phyloP scores from a whole-genome alignment of 1,140 invertebrate genomes.

The Onthophagus taurus region DNA sequence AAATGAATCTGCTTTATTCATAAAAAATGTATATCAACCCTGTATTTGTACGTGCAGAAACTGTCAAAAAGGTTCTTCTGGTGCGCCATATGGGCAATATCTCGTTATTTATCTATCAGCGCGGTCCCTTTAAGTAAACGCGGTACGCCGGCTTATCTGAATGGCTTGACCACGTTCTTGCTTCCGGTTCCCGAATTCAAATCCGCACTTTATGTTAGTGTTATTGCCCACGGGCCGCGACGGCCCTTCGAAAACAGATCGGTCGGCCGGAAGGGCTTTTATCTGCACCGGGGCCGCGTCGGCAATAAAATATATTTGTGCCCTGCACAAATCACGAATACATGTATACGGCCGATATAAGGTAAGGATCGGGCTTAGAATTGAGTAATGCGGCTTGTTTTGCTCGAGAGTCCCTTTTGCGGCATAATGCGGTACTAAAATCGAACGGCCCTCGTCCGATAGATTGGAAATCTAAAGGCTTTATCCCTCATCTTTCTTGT shows the following conservation, averaged over 20 bases:
- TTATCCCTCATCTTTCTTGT: too few species aligned
- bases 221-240: conserved; percentile 23
- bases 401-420: too few species aligned
- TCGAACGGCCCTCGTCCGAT: too few species aligned
- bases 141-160: conserved; percentile 26
- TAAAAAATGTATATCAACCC: too few species aligned
- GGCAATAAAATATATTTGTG: conserved; percentile 26
- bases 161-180: conserved; percentile 32
- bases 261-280: conserved; percentile 2
- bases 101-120: conserved; percentile 34
- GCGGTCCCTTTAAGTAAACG: conserved; percentile 25
- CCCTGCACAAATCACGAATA: too few species aligned
- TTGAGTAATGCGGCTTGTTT: too few species aligned
- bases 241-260: conserved; percentile 27
- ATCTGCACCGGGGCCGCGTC: conserved; percentile 14
- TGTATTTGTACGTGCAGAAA: conserved; percentile 23
- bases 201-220: conserved; percentile 29
- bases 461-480: too few species aligned
- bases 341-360: too few species aligned
- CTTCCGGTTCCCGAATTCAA: conserved; percentile 23
- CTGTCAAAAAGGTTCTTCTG: conserved; percentile 24
- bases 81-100: conserved; percentile 20
- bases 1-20: too few species aligned
- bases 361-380: too few species aligned
- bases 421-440: too few species aligned